Conservation (phyloP, 2,888 invertebrate species). For the Phytoseiulus persimilis region DNA sequence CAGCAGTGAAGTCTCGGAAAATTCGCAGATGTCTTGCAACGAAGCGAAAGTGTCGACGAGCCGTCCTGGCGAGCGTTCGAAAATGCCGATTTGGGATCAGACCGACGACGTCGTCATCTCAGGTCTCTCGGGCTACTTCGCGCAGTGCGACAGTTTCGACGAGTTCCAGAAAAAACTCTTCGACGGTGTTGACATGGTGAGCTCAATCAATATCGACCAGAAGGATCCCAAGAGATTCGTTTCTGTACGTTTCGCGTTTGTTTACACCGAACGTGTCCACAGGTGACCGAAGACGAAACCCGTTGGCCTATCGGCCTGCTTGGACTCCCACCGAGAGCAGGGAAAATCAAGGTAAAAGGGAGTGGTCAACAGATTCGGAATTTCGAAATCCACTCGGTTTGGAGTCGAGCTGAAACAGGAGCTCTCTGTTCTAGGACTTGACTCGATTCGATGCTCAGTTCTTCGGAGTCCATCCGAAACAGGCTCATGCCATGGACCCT, state of each 20-base stretch:
- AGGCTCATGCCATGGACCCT: slow-evolving; percentile 83
- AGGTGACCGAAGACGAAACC: slow-evolving; percentile 59
- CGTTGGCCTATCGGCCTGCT: slow-evolving; percentile 75
- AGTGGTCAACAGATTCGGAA: too few species aligned
- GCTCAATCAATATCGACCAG: too few species aligned
- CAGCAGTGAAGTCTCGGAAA: slow-evolving; percentile 42
- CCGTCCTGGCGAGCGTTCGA: background rate
- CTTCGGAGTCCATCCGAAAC: slow-evolving; percentile 80
- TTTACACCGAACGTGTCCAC: too few species aligned
- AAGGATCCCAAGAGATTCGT: background rate
- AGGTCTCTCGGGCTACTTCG: slow-evolving; percentile 54
- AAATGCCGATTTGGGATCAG: background rate
- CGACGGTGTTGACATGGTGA: slow-evolving; percentile 50
- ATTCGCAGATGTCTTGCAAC: slow-evolving; percentile 8
- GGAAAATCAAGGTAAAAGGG: slow-evolving; percentile 54
- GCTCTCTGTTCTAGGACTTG: slow-evolving; percentile 55
- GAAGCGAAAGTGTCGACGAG: background rate
- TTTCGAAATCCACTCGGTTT: background rate
- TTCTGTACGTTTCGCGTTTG: background rate
- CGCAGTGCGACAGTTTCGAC: slow-evolving; percentile 53
- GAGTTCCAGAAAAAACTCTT: slow-evolving; percentile 53
- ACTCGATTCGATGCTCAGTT: slow-evolving; percentile 73
- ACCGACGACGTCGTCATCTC: slow-evolving; percentile 52
- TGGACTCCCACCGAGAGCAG: slow-evolving; percentile 66
- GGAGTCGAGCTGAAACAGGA: background rate